phyloP scores from a whole-genome alignment of 2,797 vertebrate genomes.

The Lophius americanus region DNA sequence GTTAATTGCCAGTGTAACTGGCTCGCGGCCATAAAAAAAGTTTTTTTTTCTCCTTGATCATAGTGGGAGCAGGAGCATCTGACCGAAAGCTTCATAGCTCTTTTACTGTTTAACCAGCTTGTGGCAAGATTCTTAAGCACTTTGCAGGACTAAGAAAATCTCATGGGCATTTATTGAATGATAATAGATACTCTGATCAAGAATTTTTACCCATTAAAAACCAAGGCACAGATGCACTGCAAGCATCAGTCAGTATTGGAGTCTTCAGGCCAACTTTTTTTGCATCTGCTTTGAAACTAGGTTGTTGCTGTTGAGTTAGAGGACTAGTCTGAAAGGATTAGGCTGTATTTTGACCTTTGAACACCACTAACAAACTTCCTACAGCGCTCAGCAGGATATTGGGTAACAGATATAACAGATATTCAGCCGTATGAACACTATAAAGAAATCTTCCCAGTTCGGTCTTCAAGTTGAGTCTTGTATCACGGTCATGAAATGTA shows the following conservation, averaged over 20 bases:
- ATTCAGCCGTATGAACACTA: background rate
- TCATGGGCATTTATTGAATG: background rate
- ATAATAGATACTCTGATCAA: constrained; percentile 5
- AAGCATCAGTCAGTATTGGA: constrained; percentile 32
- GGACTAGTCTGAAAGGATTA: too few species aligned
- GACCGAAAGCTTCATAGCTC: constrained; percentile 10
- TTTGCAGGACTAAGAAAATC: constrained; percentile 17
- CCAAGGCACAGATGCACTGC: constrained; percentile 33
- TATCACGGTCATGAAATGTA: background rate
- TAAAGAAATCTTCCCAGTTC: too few species aligned
- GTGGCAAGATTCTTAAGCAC: constrained; percentile 20
- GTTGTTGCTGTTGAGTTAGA: constrained; percentile 7
- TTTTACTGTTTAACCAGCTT: constrained; percentile 38
- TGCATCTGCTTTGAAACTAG: constrained; percentile 47
- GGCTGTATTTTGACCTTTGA: constrained; percentile 4
- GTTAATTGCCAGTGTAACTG: constrained; percentile 8
- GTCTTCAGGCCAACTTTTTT: constrained; percentile 24
- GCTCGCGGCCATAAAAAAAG: constrained; percentile 15
- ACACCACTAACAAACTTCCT: background rate
- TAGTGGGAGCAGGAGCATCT: constrained; percentile 5
- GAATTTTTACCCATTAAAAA: constrained; percentile 29
- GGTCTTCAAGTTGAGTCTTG: background rate
- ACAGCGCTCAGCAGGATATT: background rate
- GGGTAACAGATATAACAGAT: background rate
- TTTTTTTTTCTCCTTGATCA: constrained; percentile 28